Percentiles rank a stretch among this genome's conserved stretches.
phyloP scores from a whole-genome alignment of 2,113 vertebrate genomes.

The Ictidomys tridecemlineatus region DNA sequence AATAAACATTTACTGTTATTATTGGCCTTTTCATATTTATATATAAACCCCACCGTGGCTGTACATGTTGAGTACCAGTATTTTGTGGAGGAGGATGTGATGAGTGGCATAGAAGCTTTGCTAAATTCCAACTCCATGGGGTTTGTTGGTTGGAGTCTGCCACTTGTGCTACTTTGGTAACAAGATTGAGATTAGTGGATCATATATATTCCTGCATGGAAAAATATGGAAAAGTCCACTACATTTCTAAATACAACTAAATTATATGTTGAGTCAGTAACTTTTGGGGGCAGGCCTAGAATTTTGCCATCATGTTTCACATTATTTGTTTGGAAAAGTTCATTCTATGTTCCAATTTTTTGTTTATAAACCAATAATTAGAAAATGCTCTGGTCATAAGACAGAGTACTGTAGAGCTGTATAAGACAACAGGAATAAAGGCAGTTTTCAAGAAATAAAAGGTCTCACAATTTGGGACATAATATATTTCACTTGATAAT shows the following conservation, averaged over 20 bases:
- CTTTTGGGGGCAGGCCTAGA: neutral
- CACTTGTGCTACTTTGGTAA: neutral
- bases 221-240: neutral
- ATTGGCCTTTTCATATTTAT: neutral
- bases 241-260: neutral
- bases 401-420: neutral
- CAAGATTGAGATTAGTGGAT: neutral
- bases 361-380: constrained; percentile 16
- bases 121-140: neutral
- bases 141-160: neutral
- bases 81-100: neutral
- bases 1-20: neutral
- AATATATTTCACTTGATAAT: constrained; percentile 1
- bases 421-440: constrained; percentile 34
- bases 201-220: neutral
- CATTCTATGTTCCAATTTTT: constrained; percentile 22
- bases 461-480: neutral
- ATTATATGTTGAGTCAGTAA: neutral
- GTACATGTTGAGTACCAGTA: neutral
- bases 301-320: neutral
- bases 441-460: constrained; percentile 26
- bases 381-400: neutral
- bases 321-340: constrained; percentile 24
- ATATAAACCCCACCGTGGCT: neutral
- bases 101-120: neutral